Evolutionary conservation across 2,888 invertebrate species (phyloP).

Genomic region (Eledona agricola): DNA sequence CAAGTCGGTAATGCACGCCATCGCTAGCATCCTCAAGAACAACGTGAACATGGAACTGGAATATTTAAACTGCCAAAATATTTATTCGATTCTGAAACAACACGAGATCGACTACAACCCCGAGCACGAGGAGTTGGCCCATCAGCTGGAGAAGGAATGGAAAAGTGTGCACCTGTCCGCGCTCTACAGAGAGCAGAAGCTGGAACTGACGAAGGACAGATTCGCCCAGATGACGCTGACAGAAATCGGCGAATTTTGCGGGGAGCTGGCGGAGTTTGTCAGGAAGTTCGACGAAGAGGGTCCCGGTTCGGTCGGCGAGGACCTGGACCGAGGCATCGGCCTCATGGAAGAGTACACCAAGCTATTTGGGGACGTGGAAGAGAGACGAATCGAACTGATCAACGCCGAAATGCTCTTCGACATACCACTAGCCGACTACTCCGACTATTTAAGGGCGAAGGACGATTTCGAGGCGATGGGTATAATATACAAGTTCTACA

Average conservation of each 20-base stretch:
- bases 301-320: conserved; percentile 80
- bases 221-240: conserved; percentile 83
- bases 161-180: conserved; percentile 73
- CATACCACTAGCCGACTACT: conserved; percentile 84
- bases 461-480: conserved; percentile 74
- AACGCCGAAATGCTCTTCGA: conserved; percentile 89
- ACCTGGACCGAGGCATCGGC: conserved; percentile 76
- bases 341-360: conserved; percentile 76
- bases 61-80: conserved; percentile 79
- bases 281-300: conserved; percentile 79
- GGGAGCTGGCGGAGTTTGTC: conserved; percentile 72
- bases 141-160: conserved; percentile 75
- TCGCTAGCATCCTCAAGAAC: conserved; percentile 76
- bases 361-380: conserved; percentile 74
- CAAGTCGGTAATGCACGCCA: conserved; percentile 85
- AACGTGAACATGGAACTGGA: conserved; percentile 82
- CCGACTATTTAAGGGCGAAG: conserved; percentile 73
- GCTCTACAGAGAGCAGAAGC: conserved; percentile 72
- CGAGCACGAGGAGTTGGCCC: conserved; percentile 67
- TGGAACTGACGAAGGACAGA: conserved; percentile 84
- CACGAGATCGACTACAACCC: conserved; percentile 71
- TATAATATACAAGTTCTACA: conserved; percentile 78
- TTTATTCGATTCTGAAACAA: conserved; percentile 76
- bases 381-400: conserved; percentile 69
- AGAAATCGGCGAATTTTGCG: conserved; percentile 76